Evolutionary conservation across 2,113 vertebrate species (phyloP), one percentile per base, ranked within the genome.

Genomic region (Galemys pyrenaicus): DNA sequence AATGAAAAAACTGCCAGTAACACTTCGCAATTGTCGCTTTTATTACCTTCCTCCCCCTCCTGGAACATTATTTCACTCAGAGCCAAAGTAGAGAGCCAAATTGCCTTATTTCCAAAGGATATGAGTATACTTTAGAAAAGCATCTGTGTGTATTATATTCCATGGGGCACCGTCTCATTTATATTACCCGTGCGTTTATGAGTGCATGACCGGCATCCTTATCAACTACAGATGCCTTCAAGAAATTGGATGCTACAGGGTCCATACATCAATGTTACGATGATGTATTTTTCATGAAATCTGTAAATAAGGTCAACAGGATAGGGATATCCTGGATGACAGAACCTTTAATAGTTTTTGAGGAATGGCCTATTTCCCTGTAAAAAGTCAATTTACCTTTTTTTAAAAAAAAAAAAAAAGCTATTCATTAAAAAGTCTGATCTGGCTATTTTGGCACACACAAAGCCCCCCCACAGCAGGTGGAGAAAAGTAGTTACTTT

Each of bases 201-300:
- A 94, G 96, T 67, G 83, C 97, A 96, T 96, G 89, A 96, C 84
- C 93, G 87, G 96, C 94, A 98, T 98, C 96, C 93, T 96, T 93
- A 98, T 94, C 97, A 96, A 85, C 95, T 94, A 91, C 74, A 92
- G 92, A 97, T 54, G 58, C 92, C 96, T 97, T 97, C 96, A 97
- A 97, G 97, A 98, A 97, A 98, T 96, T 95, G 97, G 96, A 97
- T 95, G 96, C 92, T 97, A 87, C 88, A 73, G 89, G 71, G 84
- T 89, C 97, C 96, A 97, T 98, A 97, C 92, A 98, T 98, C 98
- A 98, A 90, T 96, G 97, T 98, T 98, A 98, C 30, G 74, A 94
- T 93, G 95, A 97, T 97, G 71, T 97, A 97, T 98, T 97, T 98
- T 98, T 98, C 95, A 97, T 65, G 51, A 97, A 97, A 98, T 97